Base-by-base conservation (phyloP, 2,113 vertebrate species). In the Himantopus leucocephalus region DNA sequence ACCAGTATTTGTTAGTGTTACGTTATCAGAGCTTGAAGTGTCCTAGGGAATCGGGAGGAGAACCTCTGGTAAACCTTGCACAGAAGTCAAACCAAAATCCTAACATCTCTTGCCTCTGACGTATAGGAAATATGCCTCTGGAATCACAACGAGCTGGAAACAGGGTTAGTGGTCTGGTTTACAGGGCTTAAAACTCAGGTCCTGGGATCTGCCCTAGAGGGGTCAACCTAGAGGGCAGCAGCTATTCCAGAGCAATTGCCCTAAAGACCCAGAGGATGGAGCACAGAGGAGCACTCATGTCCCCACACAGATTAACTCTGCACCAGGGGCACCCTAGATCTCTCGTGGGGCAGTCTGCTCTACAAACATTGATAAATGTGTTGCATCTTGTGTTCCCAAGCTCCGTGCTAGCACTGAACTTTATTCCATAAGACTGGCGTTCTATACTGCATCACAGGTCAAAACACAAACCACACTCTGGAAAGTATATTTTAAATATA, bases 251-350 rank as follows among this genome's bases (percentile, higher is more conserved):
- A 74, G 47, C 29, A 39, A 34, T 8, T 67, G 47, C 80, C 86
- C 78, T 20, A 4, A 56, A 68, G n/a, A 50, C 45, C 20, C 32
- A 1, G 74, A 56, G 56, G 53, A 63, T 22, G 62, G 55, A 75
- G 62, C 30, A 5, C 32, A 30, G 74, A 79, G 55, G n/a, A 78
- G 63, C 62, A 3, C 17, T 35, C n/a, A 5, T 59, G 60, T 27
- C 56, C 79, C 80, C 82, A 15, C 59, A 7, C 13, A 27, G 74
- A 29, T 70, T 15, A 29, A 63, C 48, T 15, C 30, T 3, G 10
- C 7, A 1, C 52, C 39, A 43, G 27, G 16, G 24, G 26, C n/a
- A 43, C 18, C 48, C 60, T 10, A 0, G 17, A 2, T 12, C 62
- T 56, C 72, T 35, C 14, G 0, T 0, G 12, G 30, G 37, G 55